A percentile compares a stretch with the other conserved stretches of the same genome.
These are phyloP conservation scores for Cinclus mexicanus DNA, from an alignment of 2,113 vertebrate species.

Conservation along the genomic window DNA sequence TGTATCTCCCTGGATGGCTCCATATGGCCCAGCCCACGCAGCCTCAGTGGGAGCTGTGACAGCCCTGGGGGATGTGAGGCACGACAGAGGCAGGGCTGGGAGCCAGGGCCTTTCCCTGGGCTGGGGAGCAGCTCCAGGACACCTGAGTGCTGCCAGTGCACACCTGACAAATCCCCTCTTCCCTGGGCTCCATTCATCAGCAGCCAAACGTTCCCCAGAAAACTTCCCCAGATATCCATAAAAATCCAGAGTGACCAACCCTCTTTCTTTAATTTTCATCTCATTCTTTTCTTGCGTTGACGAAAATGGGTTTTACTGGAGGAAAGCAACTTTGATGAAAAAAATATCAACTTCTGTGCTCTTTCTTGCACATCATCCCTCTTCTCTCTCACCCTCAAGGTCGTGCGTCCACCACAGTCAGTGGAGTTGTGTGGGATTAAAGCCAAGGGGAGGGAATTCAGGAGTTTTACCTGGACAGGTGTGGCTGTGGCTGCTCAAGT, in stretches of 20 bases:
- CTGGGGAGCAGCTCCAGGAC: neutral
- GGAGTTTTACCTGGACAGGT: neutral
- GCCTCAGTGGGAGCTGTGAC: neutral
- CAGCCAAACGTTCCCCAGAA: neutral
- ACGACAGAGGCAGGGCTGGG: neutral
- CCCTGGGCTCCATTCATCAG: neutral
- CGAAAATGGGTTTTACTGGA: neutral
- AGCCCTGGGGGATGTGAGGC: slow-evolving; percentile 4
- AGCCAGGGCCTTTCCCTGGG: neutral
- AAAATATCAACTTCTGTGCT: neutral
- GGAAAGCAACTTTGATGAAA: neutral
- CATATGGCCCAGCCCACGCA: slow-evolving; percentile 51
- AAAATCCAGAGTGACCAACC: neutral
- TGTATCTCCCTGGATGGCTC: neutral
- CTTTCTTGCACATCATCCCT: neutral
- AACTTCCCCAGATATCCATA: neutral
- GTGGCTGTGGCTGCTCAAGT: neutral
- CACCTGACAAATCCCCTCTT: neutral
- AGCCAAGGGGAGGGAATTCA: neutral
- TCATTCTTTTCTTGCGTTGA: neutral
- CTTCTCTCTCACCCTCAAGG: neutral
- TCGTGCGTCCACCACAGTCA: neutral
- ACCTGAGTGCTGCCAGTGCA: neutral
- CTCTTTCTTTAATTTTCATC: neutral
- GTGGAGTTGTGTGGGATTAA: neutral